Evolutionary conservation across 2,888 invertebrate species (phyloP).

Genomic region (Gandaritis pyraliata): DNA sequence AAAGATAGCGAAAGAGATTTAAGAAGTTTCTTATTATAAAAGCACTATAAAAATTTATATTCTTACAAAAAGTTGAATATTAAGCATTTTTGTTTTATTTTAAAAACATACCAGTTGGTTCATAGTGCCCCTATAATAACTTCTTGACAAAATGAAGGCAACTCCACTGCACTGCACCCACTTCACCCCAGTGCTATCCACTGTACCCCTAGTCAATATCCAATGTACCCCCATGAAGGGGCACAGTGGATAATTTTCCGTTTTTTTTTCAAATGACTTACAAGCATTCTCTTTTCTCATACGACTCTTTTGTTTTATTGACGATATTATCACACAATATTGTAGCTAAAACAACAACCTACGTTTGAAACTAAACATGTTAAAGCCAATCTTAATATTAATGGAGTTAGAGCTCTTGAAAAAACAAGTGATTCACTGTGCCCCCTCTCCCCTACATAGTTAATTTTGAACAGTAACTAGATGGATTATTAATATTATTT

Average conservation of each 20-base stretch:
- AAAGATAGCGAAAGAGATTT: conserved; percentile 3
- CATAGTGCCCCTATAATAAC: conserved; percentile 18
- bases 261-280: conserved; percentile 7
- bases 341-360: conserved; percentile 17
- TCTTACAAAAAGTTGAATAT: not conserved
- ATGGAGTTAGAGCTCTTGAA: conserved; percentile 4
- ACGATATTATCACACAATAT: conserved; percentile 12
- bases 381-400: conserved; percentile 15
- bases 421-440: conserved; percentile 10
- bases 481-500: too few species aligned
- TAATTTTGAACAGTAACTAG: too few species aligned
- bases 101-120: conserved; percentile 15
- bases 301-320: conserved; percentile 9
- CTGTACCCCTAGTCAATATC: conserved; percentile 3
- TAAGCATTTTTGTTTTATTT: conserved; percentile 10
- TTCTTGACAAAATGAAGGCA: conserved; percentile 13
- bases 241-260: conserved; percentile 10
- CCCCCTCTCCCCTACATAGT: conserved; percentile 9
- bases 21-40: conserved; percentile 2
- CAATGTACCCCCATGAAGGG: conserved; percentile 7
- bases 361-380: conserved; percentile 8
- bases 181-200: conserved; percentile 9
- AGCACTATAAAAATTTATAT: conserved; percentile 1
- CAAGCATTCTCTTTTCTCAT: too few species aligned
- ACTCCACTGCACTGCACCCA: conserved; percentile 14